Evolutionary conservation across 2,113 vertebrate genomes (phyloP), one percentile per base, ranked within the genome.

Genomic region (Empidonax alnorum): DNA sequence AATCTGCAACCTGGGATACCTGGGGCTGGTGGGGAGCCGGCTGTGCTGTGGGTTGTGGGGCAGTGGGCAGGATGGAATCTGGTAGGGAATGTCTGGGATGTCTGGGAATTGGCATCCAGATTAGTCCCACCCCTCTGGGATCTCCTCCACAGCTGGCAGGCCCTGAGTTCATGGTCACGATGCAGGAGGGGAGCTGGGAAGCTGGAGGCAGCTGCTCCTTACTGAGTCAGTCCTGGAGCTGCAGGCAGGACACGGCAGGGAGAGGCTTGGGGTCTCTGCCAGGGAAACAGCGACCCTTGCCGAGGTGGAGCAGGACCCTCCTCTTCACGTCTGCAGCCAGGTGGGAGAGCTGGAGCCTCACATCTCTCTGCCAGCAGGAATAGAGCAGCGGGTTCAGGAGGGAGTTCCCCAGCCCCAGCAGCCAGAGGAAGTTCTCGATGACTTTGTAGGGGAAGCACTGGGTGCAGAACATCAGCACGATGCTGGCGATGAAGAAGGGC

Each of bases 381-480:
- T 99, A 99, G 53, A 99, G 98, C 82, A 99, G 95, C 0, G 99
- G 99, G 95, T 99, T 99, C 71, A 99, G 98, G 25, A 99, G 97
- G 4, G 99, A 99, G 97, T 99, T 99, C 88, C 98, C 96, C 18
- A 99, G 97, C 2, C 98, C 99, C 23, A 99, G 87, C 37, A 99
- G 94, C 98, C 99, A 99, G 83, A 99, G 96, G n/a, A 99, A 96
- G 68, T 94, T 98, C 97, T 99, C 98, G 6, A 99, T 94, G 66
- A 99, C 55, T 4, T 24, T 2, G 50, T 98, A 97, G 58, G 98
- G 97, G 47, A 89, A 24, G 84, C 99, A 99, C 16, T 68, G 44
- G 0, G 93, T 41, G 49, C 99, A 99, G 75, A 97, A 74, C 8
- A 97, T 96, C 82, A 99, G 98, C 79, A 98, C 98, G 0, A 98